Conservation (phyloP, 2,888 invertebrate genomes). For the Chironomus tentans region DNA sequence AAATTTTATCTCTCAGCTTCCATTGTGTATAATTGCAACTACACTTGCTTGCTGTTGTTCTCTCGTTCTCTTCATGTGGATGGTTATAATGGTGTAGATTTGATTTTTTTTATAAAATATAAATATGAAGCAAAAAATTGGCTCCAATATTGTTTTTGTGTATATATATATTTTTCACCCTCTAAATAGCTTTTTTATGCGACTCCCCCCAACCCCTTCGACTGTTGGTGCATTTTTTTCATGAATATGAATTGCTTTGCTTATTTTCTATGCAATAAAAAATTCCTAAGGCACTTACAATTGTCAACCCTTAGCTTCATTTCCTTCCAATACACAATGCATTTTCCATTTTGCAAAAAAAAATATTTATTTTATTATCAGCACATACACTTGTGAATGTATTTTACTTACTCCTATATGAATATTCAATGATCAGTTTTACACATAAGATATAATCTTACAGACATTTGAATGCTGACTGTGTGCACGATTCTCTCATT, state of each 20-base stretch:
- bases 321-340: not conserved
- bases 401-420: no score
- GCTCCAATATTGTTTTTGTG: not conserved
- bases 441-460: no score
- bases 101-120: not conserved
- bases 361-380: no score
- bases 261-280: not conserved
- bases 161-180: not conserved
- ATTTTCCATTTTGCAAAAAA: no score
- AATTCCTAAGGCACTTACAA: not conserved
- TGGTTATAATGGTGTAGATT: not conserved
- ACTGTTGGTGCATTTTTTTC: no score
- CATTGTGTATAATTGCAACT: no score
- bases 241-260: no score
- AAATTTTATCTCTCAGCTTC: not conserved
- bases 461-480: no score
- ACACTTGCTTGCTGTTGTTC: not conserved
- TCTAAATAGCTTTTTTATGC: constrained; percentile 3
- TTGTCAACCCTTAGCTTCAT: not conserved
- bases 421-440: no score
- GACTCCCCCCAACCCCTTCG: not conserved
- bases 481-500: no score
- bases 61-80: not conserved
- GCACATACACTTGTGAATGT: no score
- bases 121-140: not conserved